Percentiles rank a stretch among this genome's conserved stretches.
These are phyloP conservation scores for Clarias gariepinus DNA, from an alignment of 2,113 vertebrate species.

Conservation along the genomic window DNA sequence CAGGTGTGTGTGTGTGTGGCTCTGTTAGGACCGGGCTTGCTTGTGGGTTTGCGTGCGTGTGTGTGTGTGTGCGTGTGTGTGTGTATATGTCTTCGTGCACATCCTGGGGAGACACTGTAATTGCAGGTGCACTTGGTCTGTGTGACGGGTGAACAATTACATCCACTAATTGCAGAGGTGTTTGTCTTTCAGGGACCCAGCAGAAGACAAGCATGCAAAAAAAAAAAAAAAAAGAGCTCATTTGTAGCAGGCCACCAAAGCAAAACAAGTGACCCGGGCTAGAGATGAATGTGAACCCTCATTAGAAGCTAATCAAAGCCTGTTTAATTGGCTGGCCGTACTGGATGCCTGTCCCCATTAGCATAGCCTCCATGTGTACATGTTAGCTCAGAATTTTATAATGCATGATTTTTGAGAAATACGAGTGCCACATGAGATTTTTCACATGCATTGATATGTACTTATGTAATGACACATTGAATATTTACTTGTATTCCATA, in stretches of 20 bases:
- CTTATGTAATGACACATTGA: not conserved
- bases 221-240: conserved; percentile 33
- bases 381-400: not conserved
- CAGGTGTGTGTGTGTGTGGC: not conserved
- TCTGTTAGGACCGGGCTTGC: not conserved
- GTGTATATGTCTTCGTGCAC: not conserved
- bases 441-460: not conserved
- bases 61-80: not conserved
- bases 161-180: conserved; percentile 58
- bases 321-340: conserved; percentile 55
- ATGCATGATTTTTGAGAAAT: not conserved
- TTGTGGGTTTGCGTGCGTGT: not conserved
- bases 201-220: conserved; percentile 11
- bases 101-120: conserved; percentile 35
- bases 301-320: conserved; percentile 57
- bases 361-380: conserved; percentile 6
- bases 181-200: conserved; percentile 52
- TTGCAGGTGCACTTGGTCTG: conserved; percentile 57
- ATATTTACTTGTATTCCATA: not conserved
- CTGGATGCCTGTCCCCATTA: conserved; percentile 44
- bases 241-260: conserved; percentile 55
- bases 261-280: conserved; percentile 56
- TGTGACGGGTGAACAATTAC: conserved; percentile 50
- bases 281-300: conserved; percentile 53
- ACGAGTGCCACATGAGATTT: not conserved